These are phyloP conservation scores for Promerops cafer DNA, from an alignment of 2,113 vertebrate species.

Conservation along the genomic window DNA sequence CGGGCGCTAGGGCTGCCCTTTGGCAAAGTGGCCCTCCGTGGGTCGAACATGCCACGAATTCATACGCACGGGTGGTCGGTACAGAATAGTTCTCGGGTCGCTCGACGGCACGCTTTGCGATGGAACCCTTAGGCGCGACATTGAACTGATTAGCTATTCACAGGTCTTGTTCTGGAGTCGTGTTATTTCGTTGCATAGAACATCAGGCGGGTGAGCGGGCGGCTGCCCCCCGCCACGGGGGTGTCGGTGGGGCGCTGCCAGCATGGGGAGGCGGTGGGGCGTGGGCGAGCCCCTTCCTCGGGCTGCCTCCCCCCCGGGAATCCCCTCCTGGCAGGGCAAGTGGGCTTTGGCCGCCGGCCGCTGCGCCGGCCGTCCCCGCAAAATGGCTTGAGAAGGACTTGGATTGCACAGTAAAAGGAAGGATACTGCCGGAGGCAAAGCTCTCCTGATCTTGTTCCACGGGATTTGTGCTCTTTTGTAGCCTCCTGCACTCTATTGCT, in stretches of 20 bases:
- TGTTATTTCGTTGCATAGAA: constrained; percentile 99
- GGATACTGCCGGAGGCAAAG: constrained; percentile 73
- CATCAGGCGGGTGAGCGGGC: constrained; percentile 84
- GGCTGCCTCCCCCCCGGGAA: background rate
- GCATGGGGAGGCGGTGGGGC: background rate
- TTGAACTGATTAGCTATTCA: constrained; percentile 80
- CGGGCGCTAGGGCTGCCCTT: constrained; percentile 86
- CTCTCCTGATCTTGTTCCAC: constrained; percentile 76
- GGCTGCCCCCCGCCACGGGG: constrained; percentile 69
- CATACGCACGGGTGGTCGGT: constrained; percentile 82
- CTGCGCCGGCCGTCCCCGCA: constrained; percentile 33
- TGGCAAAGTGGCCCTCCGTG: constrained; percentile 85
- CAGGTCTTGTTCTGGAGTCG: constrained; percentile 81
- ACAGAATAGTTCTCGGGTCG: constrained; percentile 81
- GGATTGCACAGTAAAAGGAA: constrained; percentile 79
- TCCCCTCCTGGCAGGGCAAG: background rate
- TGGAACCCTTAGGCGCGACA: constrained; percentile 82
- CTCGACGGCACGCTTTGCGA: constrained; percentile 71
- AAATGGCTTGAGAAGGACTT: constrained; percentile 81
- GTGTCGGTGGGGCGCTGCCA: background rate
- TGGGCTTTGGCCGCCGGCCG: background rate
- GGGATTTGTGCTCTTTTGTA: constrained; percentile 89
- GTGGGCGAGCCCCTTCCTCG: background rate
- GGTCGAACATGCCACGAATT: constrained; percentile 93
- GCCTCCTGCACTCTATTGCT: constrained; percentile 98